A percentile compares a stretch with the other conserved stretches of the same genome.
Evolutionary conservation across 2,113 vertebrate species (phyloP).

Genomic region (Salvelinus sp.): DNA sequence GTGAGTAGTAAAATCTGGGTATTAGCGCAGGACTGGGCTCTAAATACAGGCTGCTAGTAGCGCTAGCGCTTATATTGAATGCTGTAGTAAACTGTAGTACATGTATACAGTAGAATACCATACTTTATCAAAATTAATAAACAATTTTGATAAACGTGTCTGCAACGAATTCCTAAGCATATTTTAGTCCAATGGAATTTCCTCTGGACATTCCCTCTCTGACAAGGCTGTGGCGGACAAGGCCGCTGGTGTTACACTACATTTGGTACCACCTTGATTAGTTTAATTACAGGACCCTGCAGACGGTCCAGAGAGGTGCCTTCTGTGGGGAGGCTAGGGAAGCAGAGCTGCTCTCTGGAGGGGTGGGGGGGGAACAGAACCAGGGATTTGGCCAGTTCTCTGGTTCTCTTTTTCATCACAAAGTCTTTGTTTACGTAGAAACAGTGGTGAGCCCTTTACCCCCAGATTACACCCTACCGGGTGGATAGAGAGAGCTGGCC

Average conservation of each 20-base stretch:
- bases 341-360: conserved; percentile 39
- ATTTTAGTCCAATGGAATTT: too few relatives aligned
- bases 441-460: conserved; percentile 68
- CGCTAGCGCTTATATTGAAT: neutral
- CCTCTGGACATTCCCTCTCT: too few relatives aligned
- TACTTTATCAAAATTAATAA: too few relatives aligned
- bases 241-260: neutral
- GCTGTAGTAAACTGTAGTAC: too few relatives aligned
- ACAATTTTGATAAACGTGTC: neutral
- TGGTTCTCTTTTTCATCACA: conserved; percentile 59
- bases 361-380: conserved; percentile 48
- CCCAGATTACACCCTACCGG: conserved; percentile 67
- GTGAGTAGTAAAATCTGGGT: conserved; percentile 23
- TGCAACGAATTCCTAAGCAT: too few relatives aligned
- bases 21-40: conserved; percentile 30
- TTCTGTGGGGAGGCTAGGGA: conserved; percentile 14
- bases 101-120: too few relatives aligned
- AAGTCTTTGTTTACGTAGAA: conserved; percentile 76
- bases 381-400: conserved; percentile 56
- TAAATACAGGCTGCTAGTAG: conserved; percentile 17
- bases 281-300: conserved; percentile 65
- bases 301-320: conserved; percentile 51
- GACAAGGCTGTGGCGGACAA: neutral
- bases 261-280: conserved; percentile 37
- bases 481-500: conserved; percentile 66